phyloP scores from a whole-genome alignment of 2,113 vertebrate genomes.

The Siniperca knerii region DNA sequence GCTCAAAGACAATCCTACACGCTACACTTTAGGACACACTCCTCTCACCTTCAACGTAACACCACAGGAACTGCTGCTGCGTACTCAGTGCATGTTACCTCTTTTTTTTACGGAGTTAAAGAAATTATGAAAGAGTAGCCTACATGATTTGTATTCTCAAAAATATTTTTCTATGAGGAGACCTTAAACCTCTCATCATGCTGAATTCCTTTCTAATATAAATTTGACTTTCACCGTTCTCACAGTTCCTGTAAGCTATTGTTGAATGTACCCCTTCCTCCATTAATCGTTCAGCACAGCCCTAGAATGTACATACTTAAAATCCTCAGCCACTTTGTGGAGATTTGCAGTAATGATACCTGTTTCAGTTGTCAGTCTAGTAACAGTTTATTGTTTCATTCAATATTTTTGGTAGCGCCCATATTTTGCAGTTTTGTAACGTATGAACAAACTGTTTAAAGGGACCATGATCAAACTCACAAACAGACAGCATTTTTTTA shows the following conservation, averaged over 20 bases:
- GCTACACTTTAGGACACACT: conserved; percentile 79
- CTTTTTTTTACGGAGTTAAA: conserved; percentile 48
- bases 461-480: conserved; percentile 83
- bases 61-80: conserved; percentile 57
- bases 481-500: conserved; percentile 47
- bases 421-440: conserved; percentile 74
- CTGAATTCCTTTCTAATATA: conserved; percentile 62
- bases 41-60: conserved; percentile 64
- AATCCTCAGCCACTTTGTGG: conserved; percentile 59
- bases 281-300: conserved; percentile 66
- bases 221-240: conserved; percentile 48
- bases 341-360: conserved; percentile 58
- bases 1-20: conserved; percentile 84
- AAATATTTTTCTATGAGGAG: conserved; percentile 70
- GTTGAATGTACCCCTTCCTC: conserved; percentile 79
- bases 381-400: conserved; percentile 39
- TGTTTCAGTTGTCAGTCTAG: conserved; percentile 43
- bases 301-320: conserved; percentile 78
- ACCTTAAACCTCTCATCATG: conserved; percentile 49
- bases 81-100: conserved; percentile 62
- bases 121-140: conserved; percentile 53
- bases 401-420: conserved; percentile 55
- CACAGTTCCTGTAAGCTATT: conserved; percentile 63
- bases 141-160: conserved; percentile 61
- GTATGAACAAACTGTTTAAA: conserved; percentile 80